Conservation (phyloP, 1,140 invertebrate genomes). For the Camponotus pennsylvanicus region DNA sequence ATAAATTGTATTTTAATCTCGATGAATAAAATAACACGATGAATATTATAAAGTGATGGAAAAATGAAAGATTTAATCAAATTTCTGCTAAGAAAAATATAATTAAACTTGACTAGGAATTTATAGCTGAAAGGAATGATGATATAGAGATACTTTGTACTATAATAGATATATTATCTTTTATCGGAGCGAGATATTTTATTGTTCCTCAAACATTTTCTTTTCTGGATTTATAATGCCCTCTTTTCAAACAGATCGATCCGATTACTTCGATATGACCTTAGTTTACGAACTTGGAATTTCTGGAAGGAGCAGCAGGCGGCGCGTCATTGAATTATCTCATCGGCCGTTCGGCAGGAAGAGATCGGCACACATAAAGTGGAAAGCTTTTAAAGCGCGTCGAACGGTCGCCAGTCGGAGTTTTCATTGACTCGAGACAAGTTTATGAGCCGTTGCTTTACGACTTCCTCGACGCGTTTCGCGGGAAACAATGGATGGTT, state of each 20-base stretch:
- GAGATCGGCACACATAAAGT: conserved; percentile 46
- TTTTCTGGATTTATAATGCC: background rate
- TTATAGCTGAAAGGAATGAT: background rate
- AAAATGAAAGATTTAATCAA: background rate
- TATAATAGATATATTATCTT: background rate
- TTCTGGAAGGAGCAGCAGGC: background rate
- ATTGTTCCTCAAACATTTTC: conserved; percentile 1
- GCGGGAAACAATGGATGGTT: conserved; percentile 34
- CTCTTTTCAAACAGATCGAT: conserved; percentile 8
- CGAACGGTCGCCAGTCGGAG: background rate
- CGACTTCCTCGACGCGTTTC: conserved; percentile 33
- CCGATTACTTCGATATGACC: background rate
- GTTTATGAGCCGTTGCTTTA: conserved; percentile 39
- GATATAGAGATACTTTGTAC: background rate
- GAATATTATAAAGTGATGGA: background rate
- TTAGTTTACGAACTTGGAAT: conserved; percentile 41
- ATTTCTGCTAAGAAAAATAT: background rate
- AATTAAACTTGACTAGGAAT: conserved; percentile 1
- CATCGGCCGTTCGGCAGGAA: conserved; percentile 15
- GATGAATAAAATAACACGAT: no score
- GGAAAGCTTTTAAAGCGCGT: conserved; percentile 49
- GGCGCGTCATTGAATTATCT: conserved; percentile 43
- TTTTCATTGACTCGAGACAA: conserved; percentile 53
- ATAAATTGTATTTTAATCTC: no score
- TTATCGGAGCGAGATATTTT: background rate